Conservation (phyloP, 2,797 vertebrate species). For the Nothura maculosa region DNA sequence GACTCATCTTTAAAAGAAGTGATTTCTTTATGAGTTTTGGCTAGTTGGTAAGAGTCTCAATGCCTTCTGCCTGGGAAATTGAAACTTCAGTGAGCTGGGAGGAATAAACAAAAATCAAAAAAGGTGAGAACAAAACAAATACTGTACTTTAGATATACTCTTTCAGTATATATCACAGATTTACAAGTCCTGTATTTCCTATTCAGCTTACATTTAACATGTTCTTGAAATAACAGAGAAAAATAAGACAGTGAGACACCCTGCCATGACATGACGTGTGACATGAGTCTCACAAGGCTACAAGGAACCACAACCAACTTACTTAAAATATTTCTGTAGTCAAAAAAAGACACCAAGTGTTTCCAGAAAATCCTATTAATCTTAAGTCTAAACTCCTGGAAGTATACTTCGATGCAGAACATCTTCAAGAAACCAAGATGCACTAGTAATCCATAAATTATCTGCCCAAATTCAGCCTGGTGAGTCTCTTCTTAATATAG, state of each 20-base stretch:
- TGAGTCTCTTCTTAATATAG: background rate
- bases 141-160: background rate
- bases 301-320: background rate
- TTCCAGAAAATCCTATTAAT: background rate
- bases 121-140: accelerated
- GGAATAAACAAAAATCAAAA: background rate
- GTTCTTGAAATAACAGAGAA: background rate
- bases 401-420: background rate
- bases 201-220: background rate
- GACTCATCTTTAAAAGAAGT: background rate
- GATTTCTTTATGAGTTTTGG: background rate
- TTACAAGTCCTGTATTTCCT: background rate
- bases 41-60: background rate
- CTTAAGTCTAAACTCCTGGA: background rate
- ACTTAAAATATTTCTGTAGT: background rate
- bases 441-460: background rate
- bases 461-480: background rate
- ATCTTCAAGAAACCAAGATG: background rate
- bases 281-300: background rate
- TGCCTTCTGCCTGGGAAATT: background rate
- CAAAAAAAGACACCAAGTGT: background rate
- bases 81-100: background rate
- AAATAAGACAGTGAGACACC: background rate
- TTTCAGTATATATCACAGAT: background rate
- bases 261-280: too few species aligned